Evolutionary conservation across 2,888 invertebrate genomes (phyloP), one percentile per base, ranked within the genome.

Genomic region (Rhamnusium bicolor): DNA sequence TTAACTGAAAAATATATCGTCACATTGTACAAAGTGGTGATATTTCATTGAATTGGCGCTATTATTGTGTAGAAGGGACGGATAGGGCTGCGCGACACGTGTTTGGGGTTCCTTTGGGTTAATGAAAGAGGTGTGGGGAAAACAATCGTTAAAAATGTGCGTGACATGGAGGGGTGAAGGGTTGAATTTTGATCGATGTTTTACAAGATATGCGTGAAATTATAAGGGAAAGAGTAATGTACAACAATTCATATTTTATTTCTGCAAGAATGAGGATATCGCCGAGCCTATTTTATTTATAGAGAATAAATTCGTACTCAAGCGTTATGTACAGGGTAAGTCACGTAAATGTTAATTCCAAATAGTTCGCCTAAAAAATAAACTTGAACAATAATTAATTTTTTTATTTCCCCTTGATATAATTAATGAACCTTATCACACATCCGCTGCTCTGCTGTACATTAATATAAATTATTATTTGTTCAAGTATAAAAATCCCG

Each of bases 101-200:
- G 66, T 56, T 56, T 29, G 27, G 32, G 47, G 47, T 51, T 63
- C 63, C 65, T 68, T 49, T 47, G 68, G 69, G 69, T 69, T 69
- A 69, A 69, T 69, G 69, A 69, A 69, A 69, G 69, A 61, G 69
- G 69, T 69, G 69, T 60, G 66, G 69, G 69, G 69, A 62, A 60
- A 69, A 69, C 69, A 69, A 69, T 69, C 69, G 69, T 69, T 69
- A 69, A 69, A 69, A 69, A 69, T 69, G 69, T 69, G 69, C 69
- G 69, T 69, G 69, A 61, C 69, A 27, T 19, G 46, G 14, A 21
- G 24, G 47, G 66, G 40, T 40, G 66, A 67, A 56, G 66, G 66
- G 66, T 51, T 67, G 54, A 56, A 56, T 54, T 67, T 67, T 67
- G 66, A 67, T 67, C 54, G 66, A 67, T 67, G 66, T 67, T 24